These are phyloP conservation scores for Digitonthophagus gazella DNA, from an alignment of 2,888 invertebrate species.

Conservation along the genomic window DNA sequence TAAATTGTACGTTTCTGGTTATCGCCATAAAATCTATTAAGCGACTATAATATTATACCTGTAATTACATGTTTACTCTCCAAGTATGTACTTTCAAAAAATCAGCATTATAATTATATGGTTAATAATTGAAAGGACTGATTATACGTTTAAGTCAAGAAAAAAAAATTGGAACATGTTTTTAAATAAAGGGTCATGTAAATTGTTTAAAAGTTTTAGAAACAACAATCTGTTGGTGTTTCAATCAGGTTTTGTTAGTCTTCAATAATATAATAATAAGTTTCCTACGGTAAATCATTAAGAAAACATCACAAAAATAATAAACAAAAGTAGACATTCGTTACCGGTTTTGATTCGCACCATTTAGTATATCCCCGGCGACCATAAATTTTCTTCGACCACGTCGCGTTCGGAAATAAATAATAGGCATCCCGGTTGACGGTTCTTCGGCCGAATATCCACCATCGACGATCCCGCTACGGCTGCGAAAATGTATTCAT, in stretches of 20 bases:
- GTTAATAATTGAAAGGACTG: background rate
- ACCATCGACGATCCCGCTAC: background rate
- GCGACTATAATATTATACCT: background rate
- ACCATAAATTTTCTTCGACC: background rate
- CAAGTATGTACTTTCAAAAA: background rate
- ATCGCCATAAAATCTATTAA: background rate
- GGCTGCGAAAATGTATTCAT: slow-evolving; percentile 13
- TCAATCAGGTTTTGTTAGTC: background rate
- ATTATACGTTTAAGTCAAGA: no score
- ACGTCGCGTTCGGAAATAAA: background rate
- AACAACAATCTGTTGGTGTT: no score
- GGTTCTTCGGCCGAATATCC: background rate
- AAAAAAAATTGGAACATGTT: background rate
- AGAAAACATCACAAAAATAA: background rate
- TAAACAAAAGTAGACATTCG: background rate
- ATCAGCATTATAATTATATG: background rate
- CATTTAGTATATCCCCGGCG: background rate
- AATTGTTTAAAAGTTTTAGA: background rate
- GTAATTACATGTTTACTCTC: background rate
- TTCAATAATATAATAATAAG: no score
- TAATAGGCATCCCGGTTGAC: background rate
- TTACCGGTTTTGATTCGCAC: background rate
- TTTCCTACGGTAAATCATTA: no score
- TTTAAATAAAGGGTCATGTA: background rate
- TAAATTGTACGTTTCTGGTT: background rate